Evolutionary conservation across 2,888 invertebrate genomes (phyloP).

Genomic region (Callinectes sapidus): DNA sequence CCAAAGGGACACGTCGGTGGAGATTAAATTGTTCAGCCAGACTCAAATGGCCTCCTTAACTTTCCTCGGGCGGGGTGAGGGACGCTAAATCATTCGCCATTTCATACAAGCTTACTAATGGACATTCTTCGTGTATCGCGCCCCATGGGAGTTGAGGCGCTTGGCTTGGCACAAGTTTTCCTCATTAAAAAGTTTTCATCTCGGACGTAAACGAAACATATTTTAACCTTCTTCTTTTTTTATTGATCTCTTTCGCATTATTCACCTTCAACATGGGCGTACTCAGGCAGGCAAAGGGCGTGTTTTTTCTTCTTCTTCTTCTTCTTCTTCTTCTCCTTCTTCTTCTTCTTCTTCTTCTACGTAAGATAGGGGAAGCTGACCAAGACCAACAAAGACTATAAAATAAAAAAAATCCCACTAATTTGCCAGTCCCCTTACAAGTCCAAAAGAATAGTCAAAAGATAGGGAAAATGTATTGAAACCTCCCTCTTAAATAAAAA

Average conservation of each 20-base stretch:
- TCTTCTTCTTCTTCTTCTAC: too few relatives aligned
- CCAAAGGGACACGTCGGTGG: neutral
- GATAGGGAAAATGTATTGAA: too few relatives aligned
- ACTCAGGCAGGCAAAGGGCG: neutral
- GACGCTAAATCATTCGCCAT: conserved; percentile 2
- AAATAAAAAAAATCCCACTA: too few relatives aligned
- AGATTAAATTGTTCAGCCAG: neutral
- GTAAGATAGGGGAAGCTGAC: too few relatives aligned
- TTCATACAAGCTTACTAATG: neutral
- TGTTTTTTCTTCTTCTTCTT: too few relatives aligned
- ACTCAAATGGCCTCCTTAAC: too few relatives aligned
- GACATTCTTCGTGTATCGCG: conserved; percentile 14
- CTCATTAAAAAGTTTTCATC: conserved; percentile 31
- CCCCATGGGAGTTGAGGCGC: neutral
- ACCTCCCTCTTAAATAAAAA: too few relatives aligned
- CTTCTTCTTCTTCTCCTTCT: too few relatives aligned
- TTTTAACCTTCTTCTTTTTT: neutral
- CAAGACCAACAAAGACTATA: too few relatives aligned
- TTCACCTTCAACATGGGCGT: neutral
- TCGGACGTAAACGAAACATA: conserved; percentile 14
- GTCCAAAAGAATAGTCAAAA: too few relatives aligned
- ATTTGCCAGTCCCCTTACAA: too few relatives aligned
- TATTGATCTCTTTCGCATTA: neutral
- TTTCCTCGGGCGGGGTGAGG: neutral
- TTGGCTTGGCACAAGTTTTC: conserved; percentile 16